Evolutionary conservation across 1,140 invertebrate species (phyloP).

Genomic region (Drusus annulatus): DNA sequence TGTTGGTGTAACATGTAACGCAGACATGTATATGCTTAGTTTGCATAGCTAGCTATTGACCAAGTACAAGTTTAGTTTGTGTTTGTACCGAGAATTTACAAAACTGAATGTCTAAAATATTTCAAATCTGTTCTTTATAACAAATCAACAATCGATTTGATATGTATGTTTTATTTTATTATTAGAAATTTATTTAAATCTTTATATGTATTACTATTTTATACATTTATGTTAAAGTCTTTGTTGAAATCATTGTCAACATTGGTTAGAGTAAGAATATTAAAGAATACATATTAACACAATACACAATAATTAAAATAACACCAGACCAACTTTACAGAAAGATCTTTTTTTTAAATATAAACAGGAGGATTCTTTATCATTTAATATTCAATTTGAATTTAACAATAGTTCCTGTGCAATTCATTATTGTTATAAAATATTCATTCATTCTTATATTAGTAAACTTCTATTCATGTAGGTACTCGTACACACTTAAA

Average conservation of each 20-base stretch:
- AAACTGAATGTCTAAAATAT: too few species aligned
- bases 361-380: neutral
- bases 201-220: conserved; percentile 19
- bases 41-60: neutral
- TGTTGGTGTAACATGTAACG: neutral
- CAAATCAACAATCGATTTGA: conserved; percentile 29
- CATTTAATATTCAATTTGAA: conserved; percentile 17
- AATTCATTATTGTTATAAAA: neutral
- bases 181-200: conserved; percentile 13
- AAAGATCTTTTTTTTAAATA: conserved; percentile 15
- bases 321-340: conserved; percentile 15
- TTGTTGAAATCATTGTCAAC: conserved; percentile 29
- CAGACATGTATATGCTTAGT: neutral
- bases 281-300: conserved; percentile 21
- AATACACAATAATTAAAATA: conserved; percentile 30
- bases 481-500: too few species aligned
- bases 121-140: conserved; percentile 21
- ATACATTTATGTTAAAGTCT: conserved; percentile 30
- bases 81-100: too few species aligned
- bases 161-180: conserved; percentile 28
- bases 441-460: conserved; percentile 11
- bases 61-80: neutral
- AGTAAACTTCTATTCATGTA: neutral
- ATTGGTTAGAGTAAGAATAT: conserved; percentile 28
- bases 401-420: conserved; percentile 1